These are phyloP conservation scores for Indicator indicator DNA, from an alignment of 2,113 vertebrate genomes.

Conservation along the genomic window DNA sequence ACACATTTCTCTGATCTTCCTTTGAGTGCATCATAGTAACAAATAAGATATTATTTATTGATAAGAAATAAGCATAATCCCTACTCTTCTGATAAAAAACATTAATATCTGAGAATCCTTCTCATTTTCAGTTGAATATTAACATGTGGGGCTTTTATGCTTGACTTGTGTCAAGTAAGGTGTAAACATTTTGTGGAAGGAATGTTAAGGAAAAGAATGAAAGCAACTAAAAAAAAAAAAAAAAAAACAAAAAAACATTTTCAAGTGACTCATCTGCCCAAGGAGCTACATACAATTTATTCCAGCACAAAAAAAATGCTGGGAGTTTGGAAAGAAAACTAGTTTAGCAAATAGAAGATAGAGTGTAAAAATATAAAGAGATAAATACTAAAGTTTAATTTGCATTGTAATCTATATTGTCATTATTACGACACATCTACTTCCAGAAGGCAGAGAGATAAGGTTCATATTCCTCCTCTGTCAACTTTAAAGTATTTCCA, in stretches of 20 bases:
- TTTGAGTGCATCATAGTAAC: no score
- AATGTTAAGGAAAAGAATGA: background rate
- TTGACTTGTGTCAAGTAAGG: background rate
- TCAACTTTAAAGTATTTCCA: background rate
- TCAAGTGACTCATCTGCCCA: background rate
- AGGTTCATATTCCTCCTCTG: background rate
- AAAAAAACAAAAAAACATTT: background rate
- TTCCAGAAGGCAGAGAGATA: background rate
- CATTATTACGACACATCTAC: background rate
- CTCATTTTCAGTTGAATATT: no score
- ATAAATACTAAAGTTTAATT: background rate
- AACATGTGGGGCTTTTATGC: no score
- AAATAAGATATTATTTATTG: no score
- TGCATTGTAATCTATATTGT: background rate
- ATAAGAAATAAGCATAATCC: no score
- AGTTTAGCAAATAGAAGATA: background rate
- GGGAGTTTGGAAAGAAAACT: background rate
- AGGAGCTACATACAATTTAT: background rate
- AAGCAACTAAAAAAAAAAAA: background rate
- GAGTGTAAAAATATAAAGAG: background rate
- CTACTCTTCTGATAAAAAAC: no score
- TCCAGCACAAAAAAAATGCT: background rate
- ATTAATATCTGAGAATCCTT: no score
- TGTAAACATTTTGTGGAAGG: constrained; percentile 27
- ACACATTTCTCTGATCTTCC: no score